Percentiles rank a stretch among this genome's conserved stretches.
Evolutionary conservation across 35 echinoderm and acorn worm species (phyloP).

Genomic region (Apostichopus parvimensis): DNA sequence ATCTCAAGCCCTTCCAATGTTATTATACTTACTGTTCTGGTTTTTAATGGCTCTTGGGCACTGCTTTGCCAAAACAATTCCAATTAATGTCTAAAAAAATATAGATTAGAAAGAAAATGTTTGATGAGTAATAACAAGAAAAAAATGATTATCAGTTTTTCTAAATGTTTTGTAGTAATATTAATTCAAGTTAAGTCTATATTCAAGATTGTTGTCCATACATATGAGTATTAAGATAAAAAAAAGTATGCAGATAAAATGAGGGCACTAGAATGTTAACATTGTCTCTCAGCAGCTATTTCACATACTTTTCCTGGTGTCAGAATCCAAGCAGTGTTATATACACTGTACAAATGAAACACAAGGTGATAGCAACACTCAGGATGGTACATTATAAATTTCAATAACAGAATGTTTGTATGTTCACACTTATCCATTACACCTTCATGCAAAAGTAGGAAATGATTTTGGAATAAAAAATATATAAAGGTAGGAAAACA

Average conservation of each 20-base stretch:
- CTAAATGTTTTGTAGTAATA: no score
- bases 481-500: no score
- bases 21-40: slow-evolving; percentile 69
- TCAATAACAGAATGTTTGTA: no score
- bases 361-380: not conserved
- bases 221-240: no score
- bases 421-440: no score
- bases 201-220: no score
- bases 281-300: no score
- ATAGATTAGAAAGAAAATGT: not conserved
- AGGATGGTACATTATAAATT: not conserved
- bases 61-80: slow-evolving; percentile 89
- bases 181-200: no score
- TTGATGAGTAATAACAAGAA: not conserved
- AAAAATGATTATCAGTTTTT: not conserved
- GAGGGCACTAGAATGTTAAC: no score
- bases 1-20: not conserved
- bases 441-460: no score
- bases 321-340: not conserved
- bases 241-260: no score
- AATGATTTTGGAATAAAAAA: no score
- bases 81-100: slow-evolving; percentile 66
- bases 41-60: slow-evolving; percentile 62
- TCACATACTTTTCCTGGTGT: not conserved
- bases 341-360: not conserved